Base-by-base conservation (phyloP, 2,113 vertebrate genomes). In the Rhinolophus ferrumequinum region DNA sequence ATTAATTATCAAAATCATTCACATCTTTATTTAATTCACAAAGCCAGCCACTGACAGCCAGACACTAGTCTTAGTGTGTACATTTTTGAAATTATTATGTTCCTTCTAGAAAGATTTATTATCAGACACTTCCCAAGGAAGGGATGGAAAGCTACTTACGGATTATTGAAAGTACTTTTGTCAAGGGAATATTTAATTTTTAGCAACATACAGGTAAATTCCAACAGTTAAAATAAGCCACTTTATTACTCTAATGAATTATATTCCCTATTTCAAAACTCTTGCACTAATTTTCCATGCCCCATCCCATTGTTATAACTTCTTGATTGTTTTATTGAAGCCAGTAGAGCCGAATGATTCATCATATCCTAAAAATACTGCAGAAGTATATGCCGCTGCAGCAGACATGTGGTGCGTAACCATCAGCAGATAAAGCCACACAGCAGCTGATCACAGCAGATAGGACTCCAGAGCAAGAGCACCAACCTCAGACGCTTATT, bases 321-420 rank as follows among this genome's bases (percentile, higher is more conserved):
- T 76, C 58, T 56, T 26, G 18, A 85, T 50, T 84, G 38, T 88
- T 85, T 3, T 35, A 10, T 21, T 88, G 89, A 54, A 79, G 41
- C 76, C 76, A 58, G 72, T 33, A 35, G 64, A 80, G 14, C 6
- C 14, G 33, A 69, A 93, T n/a, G 81, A 95, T 86, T 38, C 82
- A 66, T 88, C n/a, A 54, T 35, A 70, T n/a, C 28, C 52, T 21
- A 44, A 69, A 83, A 64, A 64, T 67, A 18, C 56, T 85, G 41
- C 24, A n/a, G 77, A 82, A 88, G 28, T 60, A 30, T 22, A 1
- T 0, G 0, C 28, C 69, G 30, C 38, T 91, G 26, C 66, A 18
- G 21, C 60, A 54, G 13, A 89, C 62, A 94, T 72, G 93, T 97
- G 91, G 66, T 44, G 33, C 62, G 77, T 96, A 88, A 33, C 76